phyloP scores from a whole-genome alignment of 2,797 vertebrate species.

The Percopsis omiscomaycus region DNA sequence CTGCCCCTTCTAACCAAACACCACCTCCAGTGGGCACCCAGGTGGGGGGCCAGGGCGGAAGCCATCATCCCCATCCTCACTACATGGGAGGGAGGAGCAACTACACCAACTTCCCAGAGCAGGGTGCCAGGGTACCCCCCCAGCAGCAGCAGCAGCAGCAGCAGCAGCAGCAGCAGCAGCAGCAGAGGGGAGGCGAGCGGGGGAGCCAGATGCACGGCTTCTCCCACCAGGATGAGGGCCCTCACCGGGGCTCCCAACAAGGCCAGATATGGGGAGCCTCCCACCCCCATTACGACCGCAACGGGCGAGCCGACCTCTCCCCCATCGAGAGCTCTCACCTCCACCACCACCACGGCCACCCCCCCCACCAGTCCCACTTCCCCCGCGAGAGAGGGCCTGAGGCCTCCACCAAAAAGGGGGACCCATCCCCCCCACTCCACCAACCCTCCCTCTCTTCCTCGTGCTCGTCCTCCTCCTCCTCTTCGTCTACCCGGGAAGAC shows the following conservation, averaged over 20 bases:
- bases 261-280: conserved; percentile 76
- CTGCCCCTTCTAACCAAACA: conserved; percentile 76
- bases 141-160: conserved; percentile 72
- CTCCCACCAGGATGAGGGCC: conserved; percentile 80
- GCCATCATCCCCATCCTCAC: conserved; percentile 72
- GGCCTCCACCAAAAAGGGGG: conserved; percentile 67
- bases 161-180: no score
- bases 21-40: conserved; percentile 75
- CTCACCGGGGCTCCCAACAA: conserved; percentile 68
- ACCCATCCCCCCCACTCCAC: conserved; percentile 71
- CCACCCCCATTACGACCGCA: conserved; percentile 80
- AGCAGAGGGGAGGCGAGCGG: conserved; percentile 66
- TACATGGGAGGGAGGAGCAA: conserved; percentile 79
- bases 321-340: conserved; percentile 69
- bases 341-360: conserved; percentile 70
- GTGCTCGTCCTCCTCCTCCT: conserved; percentile 80
- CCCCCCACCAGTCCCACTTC: conserved; percentile 70
- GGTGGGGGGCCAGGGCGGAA: conserved; percentile 61
- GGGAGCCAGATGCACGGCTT: conserved; percentile 74
- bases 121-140: conserved; percentile 68
- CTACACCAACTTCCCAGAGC: conserved; percentile 79
- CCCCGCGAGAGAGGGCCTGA: conserved; percentile 69
- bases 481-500: conserved; percentile 78
- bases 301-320: conserved; percentile 71
- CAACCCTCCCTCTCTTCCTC: conserved; percentile 77